Evolutionary conservation across 2,888 invertebrate species (phyloP), one percentile per base, ranked within the genome.

Genomic region (Yponomeuta cagnagella): DNA sequence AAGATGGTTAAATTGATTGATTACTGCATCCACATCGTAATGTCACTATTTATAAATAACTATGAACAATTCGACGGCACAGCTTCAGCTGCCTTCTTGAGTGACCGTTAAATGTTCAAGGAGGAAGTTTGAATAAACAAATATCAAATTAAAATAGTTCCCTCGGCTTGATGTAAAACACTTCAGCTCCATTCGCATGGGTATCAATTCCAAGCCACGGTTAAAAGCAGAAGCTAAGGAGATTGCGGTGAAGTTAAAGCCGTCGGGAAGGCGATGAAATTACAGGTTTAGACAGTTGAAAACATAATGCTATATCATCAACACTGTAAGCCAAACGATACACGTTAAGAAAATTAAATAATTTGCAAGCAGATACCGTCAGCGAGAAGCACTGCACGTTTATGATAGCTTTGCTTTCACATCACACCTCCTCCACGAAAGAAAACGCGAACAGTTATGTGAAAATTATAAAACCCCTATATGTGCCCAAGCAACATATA

Each of bases 131-230:
- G 69, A 81, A 75, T 78, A 77, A 79, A 82, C 79, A 74, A 80
- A 82, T 77, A 76, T 77, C 78, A 83, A 71, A 82, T 84, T 84
- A 84, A 87, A 86, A 85, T 84, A 86, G 76, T 79, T 82, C 73
- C 72, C 74, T 75, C 73, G 73, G 74, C 75, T 76, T 70, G 74
- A 74, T 77, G 37, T 78, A 75, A 75, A 72, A 78, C 80, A 83
- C 84, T 86, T 82, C 78, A 83, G 78, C 77, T 77, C 74, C 15
- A 76, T 80, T 80, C 78, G 73, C 77, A 78, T 78, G 77, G 76
- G 75, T 79, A 79, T 79, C 77, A 73, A 77, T 78, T 77, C 75
- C 74, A 75, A 74, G 72, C 75, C 76, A 30, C 31, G 76, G 74
- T 78, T 77, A 75, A 75, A 77, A 76, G 76, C 76, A 73, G 77